Base-by-base conservation (phyloP, 1,140 invertebrate species). In the Bombus picipes region DNA sequence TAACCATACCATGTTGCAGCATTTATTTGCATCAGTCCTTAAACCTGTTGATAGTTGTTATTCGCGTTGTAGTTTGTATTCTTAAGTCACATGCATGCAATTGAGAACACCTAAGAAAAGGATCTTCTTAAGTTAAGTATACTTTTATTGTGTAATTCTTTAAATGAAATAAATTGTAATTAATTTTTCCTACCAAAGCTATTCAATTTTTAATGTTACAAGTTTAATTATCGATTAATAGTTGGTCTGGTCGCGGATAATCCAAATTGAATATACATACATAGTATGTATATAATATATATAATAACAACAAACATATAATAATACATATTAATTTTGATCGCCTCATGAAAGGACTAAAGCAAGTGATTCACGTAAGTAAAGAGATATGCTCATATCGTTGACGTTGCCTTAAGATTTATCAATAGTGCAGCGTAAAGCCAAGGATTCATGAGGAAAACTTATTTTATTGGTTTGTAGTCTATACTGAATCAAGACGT, bases 351-450 rank as follows among this genome's bases (percentile, higher is more conserved):
- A 6, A 5, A 22, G 47, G 18, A 53, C 13, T 62, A 25, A 70
- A 37, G 47, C n/a, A n/a, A 59, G 43, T 47, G 57, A 34, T 66
- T 81, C 53, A 37, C 81, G 89, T 90, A 81, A 88, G 83, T 90
- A 78, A 90, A 88, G 89, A 72, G 88, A 90, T 90, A 88, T 86
- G 41, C 47, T 41, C 74, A 80, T 90, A 90, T 90, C 88, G 75
- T 39, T 66, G 32, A 39, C 43, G 25, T 79, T 68, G 71, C 82
- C 59, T 88, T 90, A 78, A 89, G 68, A 37, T 59, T n/a, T 32
- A 25, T 65, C 57, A 57, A 37, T 59, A 53, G 32, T 41, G 22
- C 25, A 13, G 25, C 18, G 12, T n/a, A 71, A 37, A 28, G 6
- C 59, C 4, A 41, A n/a, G 81, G 59, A 75, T 62, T 75, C 39